Evolutionary conservation across 2,888 invertebrate species (phyloP), one percentile per base, ranked within the genome.

Genomic region (Acleris literana): DNA sequence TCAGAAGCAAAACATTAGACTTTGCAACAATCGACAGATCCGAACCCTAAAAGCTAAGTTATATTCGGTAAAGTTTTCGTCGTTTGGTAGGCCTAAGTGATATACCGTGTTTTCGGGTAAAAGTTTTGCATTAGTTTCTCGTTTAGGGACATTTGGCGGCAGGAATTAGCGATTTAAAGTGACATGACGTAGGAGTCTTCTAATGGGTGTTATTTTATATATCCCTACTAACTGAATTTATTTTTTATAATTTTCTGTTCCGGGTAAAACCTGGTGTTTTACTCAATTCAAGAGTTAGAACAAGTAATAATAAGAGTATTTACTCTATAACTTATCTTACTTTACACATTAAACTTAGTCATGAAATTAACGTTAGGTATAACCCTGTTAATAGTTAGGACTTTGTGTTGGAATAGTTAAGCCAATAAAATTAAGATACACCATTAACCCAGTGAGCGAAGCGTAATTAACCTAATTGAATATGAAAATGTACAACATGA

Each of bases 31-130:
- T 64, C 52, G 61, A 66, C 56, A 53, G 46, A 22, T 62, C 52
- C 17, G 22, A 53, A 65, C 57, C 57, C 22, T 66, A 62, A 66
- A 66, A 66, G 66, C 66, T 33, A 66, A 66, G 66, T 66, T 61
- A 44, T 49, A 57, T 52, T 53, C 56, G 44, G 25, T 53, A 46
- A 61, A 57, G 52, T 62, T 56, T 33, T 49, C 33, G 51, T 56
- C 22, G 16, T 16, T 61, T 17, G 46, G 46, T 17, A 16, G 52
- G 33, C 22, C 52, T 61, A 62, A 66, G 66, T 66, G 61, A 52
- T 48, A 66, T 61, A 62, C 52, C 61, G 56, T 66, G 66, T 66
- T 66, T 57, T 48, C 33, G 46, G 49, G 44, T 25, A 46, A 62
- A 66, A 61, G 61, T 56, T 62, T 62, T 11, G 51, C 56, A 52